Conservation (phyloP, 2,113 vertebrate species). For the Perca schrenkii region DNA sequence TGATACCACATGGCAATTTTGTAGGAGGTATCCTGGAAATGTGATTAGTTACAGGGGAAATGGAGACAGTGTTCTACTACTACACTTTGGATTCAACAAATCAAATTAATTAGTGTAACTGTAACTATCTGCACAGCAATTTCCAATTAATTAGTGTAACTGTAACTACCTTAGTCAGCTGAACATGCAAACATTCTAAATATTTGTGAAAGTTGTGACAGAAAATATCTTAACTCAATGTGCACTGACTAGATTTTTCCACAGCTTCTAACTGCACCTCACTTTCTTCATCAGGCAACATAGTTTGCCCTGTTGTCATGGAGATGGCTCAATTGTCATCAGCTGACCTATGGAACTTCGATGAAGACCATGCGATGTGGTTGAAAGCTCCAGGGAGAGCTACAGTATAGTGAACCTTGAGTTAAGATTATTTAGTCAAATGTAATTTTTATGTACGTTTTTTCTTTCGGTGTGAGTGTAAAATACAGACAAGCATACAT, state of each 20-base stretch:
- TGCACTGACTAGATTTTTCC: neutral
- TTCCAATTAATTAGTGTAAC: too few species aligned
- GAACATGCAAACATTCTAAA: neutral
- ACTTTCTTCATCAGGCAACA: neutral
- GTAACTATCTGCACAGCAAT: too few species aligned
- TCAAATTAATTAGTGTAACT: neutral
- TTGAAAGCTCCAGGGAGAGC: neutral
- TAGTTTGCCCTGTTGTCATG: neutral
- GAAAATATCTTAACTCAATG: neutral
- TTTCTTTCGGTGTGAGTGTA: neutral
- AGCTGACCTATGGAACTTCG: neutral
- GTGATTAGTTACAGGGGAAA: conserved; percentile 8
- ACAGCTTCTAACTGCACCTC: neutral
- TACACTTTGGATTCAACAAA: neutral
- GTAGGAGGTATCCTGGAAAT: neutral
- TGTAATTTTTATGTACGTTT: too few species aligned
- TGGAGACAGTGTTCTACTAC: neutral
- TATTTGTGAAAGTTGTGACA: neutral
- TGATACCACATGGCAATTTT: neutral
- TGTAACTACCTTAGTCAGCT: neutral
- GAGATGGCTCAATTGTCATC: neutral
- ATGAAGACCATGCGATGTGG: neutral
- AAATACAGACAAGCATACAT: neutral
- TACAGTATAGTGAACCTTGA: neutral
- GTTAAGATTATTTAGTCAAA: neutral